Evolutionary conservation across 92 coral and sea anemone genomes (phyloP), one percentile per base, ranked within the genome.

Genomic region (Paramuricea clavata): DNA sequence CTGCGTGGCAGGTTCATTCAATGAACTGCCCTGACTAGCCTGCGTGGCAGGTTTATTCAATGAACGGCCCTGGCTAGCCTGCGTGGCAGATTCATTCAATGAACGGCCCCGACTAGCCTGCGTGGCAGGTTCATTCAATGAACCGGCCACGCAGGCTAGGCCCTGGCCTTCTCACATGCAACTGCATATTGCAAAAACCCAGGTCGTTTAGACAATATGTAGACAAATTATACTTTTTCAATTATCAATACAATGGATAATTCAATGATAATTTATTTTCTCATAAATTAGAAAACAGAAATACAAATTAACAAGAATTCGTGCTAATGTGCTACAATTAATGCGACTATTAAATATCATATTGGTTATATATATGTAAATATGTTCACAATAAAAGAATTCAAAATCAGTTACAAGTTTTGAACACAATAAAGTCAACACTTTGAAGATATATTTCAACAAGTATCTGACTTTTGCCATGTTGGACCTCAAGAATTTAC

Each of bases 361-460:
- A 39, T 65, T 65, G 72, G 39, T 30, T 65, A 28, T 65, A 65
- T 31, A 28, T 27, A 65, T 11, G 72, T 65, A 60, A 60, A 60
- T 60, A 60, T 60, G 68, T 65, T 39, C 0, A 31, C 36, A 0
- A 65, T 28, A 28, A 65, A 65, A 28, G 36, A 28, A 27, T 13
- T 65, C 28, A 31, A 65, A 26, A 30, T 28, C 70, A 65, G 23
- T 11, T 60, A 28, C 12, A 21, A 60, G 15, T 21, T 60, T 60
- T 6, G 9, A 65, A 65, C 17, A 31, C 39, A 65, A 21, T 21
- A 54, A 23, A 54, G 62, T 54, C 62, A 6, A 54, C 17, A 54
- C 11, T 13, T 3, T 13, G 3, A 54, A 16, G 17, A 6, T 10
- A 54, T 54, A 0, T 54, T 21, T 4, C 62, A 21, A 19, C 19